These are phyloP conservation scores for Zapus hudsonius DNA, from an alignment of 2,113 vertebrate genomes.

Conservation along the genomic window DNA sequence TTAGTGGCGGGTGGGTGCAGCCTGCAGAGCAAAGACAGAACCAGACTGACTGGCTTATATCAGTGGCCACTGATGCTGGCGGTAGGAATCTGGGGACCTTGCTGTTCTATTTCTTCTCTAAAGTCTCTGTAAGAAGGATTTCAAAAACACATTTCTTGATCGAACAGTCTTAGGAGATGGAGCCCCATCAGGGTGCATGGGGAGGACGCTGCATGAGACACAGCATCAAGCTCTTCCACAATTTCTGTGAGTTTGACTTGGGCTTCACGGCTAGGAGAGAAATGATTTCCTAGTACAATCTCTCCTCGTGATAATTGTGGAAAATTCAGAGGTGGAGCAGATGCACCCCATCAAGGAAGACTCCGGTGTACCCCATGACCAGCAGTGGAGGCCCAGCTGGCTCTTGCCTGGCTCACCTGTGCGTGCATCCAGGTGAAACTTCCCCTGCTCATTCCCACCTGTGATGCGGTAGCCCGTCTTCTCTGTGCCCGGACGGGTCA, in stretches of 20 bases:
- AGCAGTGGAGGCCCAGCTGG: not conserved
- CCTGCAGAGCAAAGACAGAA: not conserved
- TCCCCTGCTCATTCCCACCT: constrained; percentile 91
- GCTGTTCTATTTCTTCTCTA: not conserved
- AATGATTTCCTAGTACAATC: not conserved
- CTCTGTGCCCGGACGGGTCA: constrained; percentile 86
- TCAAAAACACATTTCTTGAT: no score
- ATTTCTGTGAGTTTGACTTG: not conserved
- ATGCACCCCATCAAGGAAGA: not conserved
- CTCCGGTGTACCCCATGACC: not conserved
- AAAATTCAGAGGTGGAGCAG: not conserved
- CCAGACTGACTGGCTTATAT: not conserved
- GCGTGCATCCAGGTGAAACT: constrained; percentile 89
- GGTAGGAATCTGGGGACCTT: not conserved
- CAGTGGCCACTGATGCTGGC: not conserved
- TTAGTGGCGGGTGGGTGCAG: not conserved
- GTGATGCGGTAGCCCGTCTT: constrained; percentile 88
- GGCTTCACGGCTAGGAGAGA: not conserved
- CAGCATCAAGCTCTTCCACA: not conserved
- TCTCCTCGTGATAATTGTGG: not conserved
- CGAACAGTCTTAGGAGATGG: not conserved
- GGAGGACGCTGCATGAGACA: not conserved
- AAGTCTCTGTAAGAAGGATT: not conserved
- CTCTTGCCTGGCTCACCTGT: constrained; percentile 86
- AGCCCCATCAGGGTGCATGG: not conserved